These are phyloP conservation scores for chimpanzee (Pan troglodytes) DNA, from an alignment of 2,113 vertebrate species.

Conservation along the genomic window DNA sequence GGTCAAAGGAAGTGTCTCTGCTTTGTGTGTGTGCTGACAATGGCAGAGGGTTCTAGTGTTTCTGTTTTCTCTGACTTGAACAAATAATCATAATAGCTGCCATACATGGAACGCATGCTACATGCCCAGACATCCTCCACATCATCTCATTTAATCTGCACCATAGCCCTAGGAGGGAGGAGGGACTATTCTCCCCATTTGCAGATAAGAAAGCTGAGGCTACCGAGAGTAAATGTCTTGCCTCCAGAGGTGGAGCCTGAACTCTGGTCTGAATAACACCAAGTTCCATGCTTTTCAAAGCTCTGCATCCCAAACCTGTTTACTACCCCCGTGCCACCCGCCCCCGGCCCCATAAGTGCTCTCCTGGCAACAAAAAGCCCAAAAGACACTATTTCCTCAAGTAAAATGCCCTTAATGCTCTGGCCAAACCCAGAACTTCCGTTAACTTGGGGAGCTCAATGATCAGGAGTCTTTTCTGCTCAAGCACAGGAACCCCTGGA, in stretches of 20 bases:
- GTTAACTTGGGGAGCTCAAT: neutral
- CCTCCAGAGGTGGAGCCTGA: neutral
- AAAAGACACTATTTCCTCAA: neutral
- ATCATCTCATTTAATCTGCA: neutral
- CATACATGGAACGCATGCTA: rapidly evolving
- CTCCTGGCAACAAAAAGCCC: neutral
- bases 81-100: too few species aligned
- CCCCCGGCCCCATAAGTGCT: neutral
- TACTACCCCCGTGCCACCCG: too few species aligned
- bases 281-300: neutral
- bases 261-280: neutral
- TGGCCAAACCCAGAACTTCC: neutral
- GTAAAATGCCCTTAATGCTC: neutral
- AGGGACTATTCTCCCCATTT: neutral
- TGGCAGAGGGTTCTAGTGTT: neutral
- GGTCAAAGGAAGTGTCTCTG: neutral
- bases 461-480: neutral
- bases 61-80: neutral
- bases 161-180: neutral
- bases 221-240: neutral
- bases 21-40: rapidly evolving
- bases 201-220: neutral
- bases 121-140: too few species aligned
- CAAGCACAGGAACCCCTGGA: neutral
- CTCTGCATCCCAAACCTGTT: neutral